Evolutionary conservation across 2,113 vertebrate species (phyloP), one percentile per base, ranked within the genome.

Genomic region (Alligator mississippiensis): DNA sequence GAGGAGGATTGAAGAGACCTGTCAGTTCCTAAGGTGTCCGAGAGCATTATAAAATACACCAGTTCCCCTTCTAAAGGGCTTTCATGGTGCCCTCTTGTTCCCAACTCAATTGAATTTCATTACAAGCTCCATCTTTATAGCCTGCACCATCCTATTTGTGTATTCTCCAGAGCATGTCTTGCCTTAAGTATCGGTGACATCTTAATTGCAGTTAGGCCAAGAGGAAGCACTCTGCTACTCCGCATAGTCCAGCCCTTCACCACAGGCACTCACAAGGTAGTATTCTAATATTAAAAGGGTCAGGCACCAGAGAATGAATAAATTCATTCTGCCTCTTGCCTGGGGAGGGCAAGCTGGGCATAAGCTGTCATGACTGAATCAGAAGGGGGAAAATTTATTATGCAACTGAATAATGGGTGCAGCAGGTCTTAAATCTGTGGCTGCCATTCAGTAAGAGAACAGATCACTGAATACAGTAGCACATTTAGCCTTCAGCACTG

Each of bases 251-350:
- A 93, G 58, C 75, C 77, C 1, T 72, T 0, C 66, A 63, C 91
- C 6, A 1, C 82, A 21, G 59, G 80, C 61, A 82, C 82, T 89
- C 57, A 10, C 1, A 6, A 82, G 63, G 74, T 74, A 27, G 77
- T 92, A 77, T 88, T 95, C 89, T 93, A 78, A 81, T 82, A 82
- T 83, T 89, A n/a, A 59, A 81, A 82, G 93, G 96, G 94, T 95
- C 94, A 90, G 58, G 85, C 78, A 92, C 60, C 60, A 62, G 64
- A 66, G 60, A 75, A 11, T 62, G 83, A 88, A 58, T 79, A 77
- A 27, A 85, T 70, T 61, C 82, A 55, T 2, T 0, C n/a, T 90
- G 63, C 38, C 11, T 89, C 30, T 77, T 80, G 18, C 78, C 61
- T 55, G 90, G 34, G 59, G 2, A 68, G 47, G 3, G 78, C 7